phyloP scores from a whole-genome alignment of 2,113 vertebrate species.

The Prolemur simus region DNA sequence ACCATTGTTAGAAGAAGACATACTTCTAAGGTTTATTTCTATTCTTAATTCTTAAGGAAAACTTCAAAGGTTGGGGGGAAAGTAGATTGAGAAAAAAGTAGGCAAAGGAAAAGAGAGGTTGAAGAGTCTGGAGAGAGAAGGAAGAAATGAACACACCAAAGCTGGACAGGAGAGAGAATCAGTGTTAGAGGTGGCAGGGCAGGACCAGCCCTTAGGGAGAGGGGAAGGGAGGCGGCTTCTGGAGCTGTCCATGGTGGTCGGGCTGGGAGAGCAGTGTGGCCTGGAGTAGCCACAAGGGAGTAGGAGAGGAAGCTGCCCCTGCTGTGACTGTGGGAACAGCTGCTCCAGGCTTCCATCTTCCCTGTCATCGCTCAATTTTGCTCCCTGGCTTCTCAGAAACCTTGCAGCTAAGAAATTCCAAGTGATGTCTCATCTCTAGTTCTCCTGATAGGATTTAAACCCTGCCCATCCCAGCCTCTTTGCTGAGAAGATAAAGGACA shows the following conservation, averaged over 20 bases:
- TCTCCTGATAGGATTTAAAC: background rate
- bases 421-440: background rate
- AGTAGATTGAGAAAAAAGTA: background rate
- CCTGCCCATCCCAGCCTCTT: background rate
- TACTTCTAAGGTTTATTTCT: background rate
- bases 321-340: rapidly evolving
- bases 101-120: background rate
- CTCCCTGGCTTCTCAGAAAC: background rate
- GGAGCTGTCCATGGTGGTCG: background rate
- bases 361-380: background rate
- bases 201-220: background rate
- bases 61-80: background rate
- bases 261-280: rapidly evolving
- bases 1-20: background rate
- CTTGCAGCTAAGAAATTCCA: background rate
- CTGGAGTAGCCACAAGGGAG: background rate
- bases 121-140: background rate
- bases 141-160: background rate
- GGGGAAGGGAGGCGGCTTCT: rapidly evolving
- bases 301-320: rapidly evolving
- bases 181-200: background rate
- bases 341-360: background rate
- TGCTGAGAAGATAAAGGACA: background rate
- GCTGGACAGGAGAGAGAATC: background rate
- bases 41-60: slow-evolving; percentile 7